Evolutionary conservation across 2,113 vertebrate genomes (phyloP).

Genomic region (Dasyornis broadbenti): DNA sequence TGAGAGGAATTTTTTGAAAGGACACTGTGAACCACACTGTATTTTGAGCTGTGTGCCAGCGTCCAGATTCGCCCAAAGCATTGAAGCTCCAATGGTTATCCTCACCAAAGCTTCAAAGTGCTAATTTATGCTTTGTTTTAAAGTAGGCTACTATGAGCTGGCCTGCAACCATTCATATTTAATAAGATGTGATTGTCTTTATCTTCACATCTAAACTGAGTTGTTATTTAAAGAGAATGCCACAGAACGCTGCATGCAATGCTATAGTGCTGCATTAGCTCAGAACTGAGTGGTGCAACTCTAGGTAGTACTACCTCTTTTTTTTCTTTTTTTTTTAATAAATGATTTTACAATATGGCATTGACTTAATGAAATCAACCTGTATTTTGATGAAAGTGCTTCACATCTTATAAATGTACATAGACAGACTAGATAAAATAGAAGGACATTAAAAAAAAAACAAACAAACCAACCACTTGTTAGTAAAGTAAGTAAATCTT

Average conservation of each 20-base stretch:
- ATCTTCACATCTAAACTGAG: background rate
- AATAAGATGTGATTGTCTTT: background rate
- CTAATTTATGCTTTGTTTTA: background rate
- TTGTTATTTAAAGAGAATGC: background rate
- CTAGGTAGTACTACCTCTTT: background rate
- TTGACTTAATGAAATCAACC: background rate
- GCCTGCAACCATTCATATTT: background rate
- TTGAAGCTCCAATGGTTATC: background rate
- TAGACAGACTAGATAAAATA: background rate
- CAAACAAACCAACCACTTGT: background rate
- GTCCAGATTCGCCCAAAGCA: background rate
- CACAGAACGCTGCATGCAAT: background rate
- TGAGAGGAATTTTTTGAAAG: constrained; percentile 26
- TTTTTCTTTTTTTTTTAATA: background rate
- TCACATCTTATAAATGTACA: background rate
- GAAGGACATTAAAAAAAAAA: background rate
- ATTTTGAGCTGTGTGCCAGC: background rate
- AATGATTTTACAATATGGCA: background rate
- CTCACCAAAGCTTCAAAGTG: constrained; percentile 8
- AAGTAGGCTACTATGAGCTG: background rate
- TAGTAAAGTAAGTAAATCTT: background rate
- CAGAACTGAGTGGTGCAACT: background rate
- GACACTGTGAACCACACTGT: background rate
- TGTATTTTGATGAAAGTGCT: background rate
- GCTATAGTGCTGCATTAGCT: background rate